Base-by-base conservation (phyloP, 2,888 invertebrate genomes). In the Papilio gigon region DNA sequence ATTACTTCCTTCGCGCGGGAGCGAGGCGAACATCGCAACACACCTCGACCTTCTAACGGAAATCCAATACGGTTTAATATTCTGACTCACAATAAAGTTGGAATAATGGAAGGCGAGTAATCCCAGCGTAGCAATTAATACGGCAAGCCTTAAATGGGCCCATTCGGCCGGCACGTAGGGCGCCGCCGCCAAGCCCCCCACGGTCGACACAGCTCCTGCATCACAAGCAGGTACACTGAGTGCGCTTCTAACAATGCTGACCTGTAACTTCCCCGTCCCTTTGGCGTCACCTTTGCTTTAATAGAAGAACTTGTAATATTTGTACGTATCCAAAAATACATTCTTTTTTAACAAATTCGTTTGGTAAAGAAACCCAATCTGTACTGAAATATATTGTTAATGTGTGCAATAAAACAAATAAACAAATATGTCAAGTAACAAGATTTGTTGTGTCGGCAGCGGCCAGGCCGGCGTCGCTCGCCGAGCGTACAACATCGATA, bases 21-120 rank as follows among this genome's bases (percentile, higher is more conserved):
- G n/a, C n/a, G 2, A 30, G 9, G 17, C 17, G 1, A 30, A 30
- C 30, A 11, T 2, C 25, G 58, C 25, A 59, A 30, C 42, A 53
- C n/a, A 53, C n/a, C n/a, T 4, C 30, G n/a, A 30, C 2, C 9
- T 30, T 30, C 30, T 30, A 17, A 30, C 14, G 5, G 6, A 64
- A 37, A 64, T 64, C 4, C 4, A 50, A 50, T n/a, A 53, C 11
- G 25, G 53, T n/a, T 59, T 14, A 20, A 56, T 58, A 53, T 40
- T 61, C 27, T 50, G 25, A 77, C 82, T 80, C 73, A 89, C 90
- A 76, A 89, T 75, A 76, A 89, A 90, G 60, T 89, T 89, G 37
- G 86, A 86, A 70, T 81, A 83, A 70, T 90, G 90, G 30, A 89
- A 78, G 22, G 88, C 89, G 0, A 85, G 75, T 12, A 80, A 68